Evolutionary conservation across 2,888 invertebrate genomes (phyloP).

Genomic region (Craniophora ligustri): DNA sequence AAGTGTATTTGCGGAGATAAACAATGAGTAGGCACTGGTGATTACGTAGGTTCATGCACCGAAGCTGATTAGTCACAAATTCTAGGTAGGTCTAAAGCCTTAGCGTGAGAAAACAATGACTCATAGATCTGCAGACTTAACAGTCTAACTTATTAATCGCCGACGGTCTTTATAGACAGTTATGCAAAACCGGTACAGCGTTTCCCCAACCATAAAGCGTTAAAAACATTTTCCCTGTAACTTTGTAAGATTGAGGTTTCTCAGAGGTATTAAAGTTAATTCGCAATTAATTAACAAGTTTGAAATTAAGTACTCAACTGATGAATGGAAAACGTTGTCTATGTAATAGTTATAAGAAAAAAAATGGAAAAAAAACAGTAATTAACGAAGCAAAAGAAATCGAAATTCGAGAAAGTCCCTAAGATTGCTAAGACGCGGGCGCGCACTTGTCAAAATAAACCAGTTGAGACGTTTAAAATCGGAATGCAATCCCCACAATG

Average conservation of each 20-base stretch:
- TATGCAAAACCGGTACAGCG: slow-evolving; percentile 46
- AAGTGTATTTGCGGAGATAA: slow-evolving; percentile 44
- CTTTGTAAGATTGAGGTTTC: slow-evolving; percentile 26
- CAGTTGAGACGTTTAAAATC: slow-evolving; percentile 55
- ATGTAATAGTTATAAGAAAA: not conserved
- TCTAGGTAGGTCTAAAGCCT: slow-evolving; percentile 67
- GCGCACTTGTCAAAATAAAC: slow-evolving; percentile 59
- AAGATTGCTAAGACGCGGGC: slow-evolving; percentile 4
- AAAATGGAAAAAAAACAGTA: too few relatives aligned
- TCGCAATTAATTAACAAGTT: slow-evolving; percentile 52
- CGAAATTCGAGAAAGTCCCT: slow-evolving; percentile 17
- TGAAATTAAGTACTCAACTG: slow-evolving; percentile 12
- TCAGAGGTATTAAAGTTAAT: slow-evolving; percentile 44
- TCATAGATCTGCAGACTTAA: slow-evolving; percentile 67
- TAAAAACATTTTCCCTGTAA: slow-evolving; percentile 39
- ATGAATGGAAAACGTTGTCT: slow-evolving; percentile 5
- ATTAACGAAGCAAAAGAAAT: slow-evolving; percentile 23
- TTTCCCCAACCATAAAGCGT: slow-evolving; percentile 41
- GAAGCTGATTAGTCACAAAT: slow-evolving; percentile 74
- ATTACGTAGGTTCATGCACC: slow-evolving; percentile 45
- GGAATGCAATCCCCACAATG: slow-evolving; percentile 68
- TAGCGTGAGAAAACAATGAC: slow-evolving; percentile 71
- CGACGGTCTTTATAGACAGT: slow-evolving; percentile 46
- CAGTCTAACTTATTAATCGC: slow-evolving; percentile 49
- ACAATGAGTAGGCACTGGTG: slow-evolving; percentile 42